These are phyloP conservation scores for Aptenodytes forsteri DNA, from an alignment of 2,113 vertebrate genomes.

Conservation along the genomic window DNA sequence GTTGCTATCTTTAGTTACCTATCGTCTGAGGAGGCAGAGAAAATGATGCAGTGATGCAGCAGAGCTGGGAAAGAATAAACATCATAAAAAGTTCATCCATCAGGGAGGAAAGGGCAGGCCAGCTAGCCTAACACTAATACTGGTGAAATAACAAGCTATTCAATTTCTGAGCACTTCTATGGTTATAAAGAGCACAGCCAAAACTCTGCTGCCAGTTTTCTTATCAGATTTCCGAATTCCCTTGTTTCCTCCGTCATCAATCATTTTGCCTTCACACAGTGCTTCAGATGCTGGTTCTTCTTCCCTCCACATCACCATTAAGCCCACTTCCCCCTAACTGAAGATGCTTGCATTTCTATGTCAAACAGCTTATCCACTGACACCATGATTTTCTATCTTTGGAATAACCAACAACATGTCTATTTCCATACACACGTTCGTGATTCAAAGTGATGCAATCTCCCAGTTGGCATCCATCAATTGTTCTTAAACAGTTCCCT, in stretches of 20 bases:
- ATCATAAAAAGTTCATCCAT: neutral
- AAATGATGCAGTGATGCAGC: conserved; percentile 8
- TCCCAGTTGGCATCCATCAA: conserved; percentile 47
- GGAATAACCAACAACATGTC: neutral
- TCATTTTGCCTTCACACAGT: neutral
- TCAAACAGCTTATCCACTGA: neutral
- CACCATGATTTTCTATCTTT: neutral
- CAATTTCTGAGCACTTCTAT: neutral
- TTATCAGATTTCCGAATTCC: neutral
- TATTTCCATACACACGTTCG: neutral
- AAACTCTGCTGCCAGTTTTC: neutral
- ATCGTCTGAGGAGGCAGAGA: neutral
- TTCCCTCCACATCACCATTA: neutral
- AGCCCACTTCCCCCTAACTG: neutral
- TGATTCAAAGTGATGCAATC: conserved; percentile 32
- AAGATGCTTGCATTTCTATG: neutral
- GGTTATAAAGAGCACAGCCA: neutral
- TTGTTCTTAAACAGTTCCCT: conserved; percentile 28
- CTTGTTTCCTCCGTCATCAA: neutral
- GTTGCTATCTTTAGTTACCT: conserved; percentile 27
- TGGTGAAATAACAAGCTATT: neutral
- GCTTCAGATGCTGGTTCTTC: neutral
- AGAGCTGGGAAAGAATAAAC: neutral
- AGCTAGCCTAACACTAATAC: neutral
- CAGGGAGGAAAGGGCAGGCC: neutral